Evolutionary conservation across 2,113 vertebrate species (phyloP).

Genomic region (Ondatra zibethicus): DNA sequence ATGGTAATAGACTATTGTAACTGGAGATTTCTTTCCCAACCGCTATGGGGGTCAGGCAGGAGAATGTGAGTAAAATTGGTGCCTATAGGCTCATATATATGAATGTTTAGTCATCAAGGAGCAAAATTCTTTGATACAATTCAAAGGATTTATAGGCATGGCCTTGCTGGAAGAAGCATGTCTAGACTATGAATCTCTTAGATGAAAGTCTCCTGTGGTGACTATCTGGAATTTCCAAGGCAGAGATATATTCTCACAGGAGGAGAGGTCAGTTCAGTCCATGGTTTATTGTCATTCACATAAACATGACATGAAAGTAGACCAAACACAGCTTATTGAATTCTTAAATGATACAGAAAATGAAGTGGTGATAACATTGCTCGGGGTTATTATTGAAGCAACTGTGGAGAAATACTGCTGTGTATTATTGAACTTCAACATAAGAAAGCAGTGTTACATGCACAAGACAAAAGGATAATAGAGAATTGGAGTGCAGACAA

Average conservation of each 20-base stretch:
- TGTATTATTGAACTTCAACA: slow-evolving; percentile 37
- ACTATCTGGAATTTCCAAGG: background rate
- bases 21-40: no score
- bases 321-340: slow-evolving; percentile 26
- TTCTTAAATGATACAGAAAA: slow-evolving; percentile 72
- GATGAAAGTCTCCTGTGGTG: background rate
- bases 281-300: background rate
- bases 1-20: no score
- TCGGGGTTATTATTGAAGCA: slow-evolving; percentile 67
- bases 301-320: slow-evolving; percentile 11
- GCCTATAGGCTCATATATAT: background rate
- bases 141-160: background rate
- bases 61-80: background rate
- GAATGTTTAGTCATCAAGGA: background rate
- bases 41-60: background rate
- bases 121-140: background rate
- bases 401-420: slow-evolving; percentile 21
- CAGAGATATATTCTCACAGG: background rate
- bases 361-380: slow-evolving; percentile 69
- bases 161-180: background rate
- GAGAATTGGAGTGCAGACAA: slow-evolving; percentile 67
- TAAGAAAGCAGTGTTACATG: background rate
- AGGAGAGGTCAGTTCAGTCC: background rate
- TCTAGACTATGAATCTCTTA: background rate
- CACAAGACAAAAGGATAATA: slow-evolving; percentile 47